Conservation (phyloP, 1,140 invertebrate genomes). For the Zaprionus camerounensis region DNA sequence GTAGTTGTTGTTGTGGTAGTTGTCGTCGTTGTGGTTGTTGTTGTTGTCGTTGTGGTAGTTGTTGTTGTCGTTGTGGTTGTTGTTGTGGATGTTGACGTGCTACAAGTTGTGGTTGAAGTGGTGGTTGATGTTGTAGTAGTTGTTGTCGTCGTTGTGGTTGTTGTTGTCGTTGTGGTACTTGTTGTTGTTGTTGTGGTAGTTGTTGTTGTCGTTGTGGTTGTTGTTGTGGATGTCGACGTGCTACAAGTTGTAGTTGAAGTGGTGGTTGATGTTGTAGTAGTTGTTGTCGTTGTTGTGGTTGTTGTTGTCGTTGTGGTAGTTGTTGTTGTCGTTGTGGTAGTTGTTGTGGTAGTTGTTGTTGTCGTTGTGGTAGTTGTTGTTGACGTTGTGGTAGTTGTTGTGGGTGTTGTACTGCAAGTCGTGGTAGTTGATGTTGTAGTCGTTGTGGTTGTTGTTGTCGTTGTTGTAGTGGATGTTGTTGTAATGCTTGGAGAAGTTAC, state of each 20-base stretch:
- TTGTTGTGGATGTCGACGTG: background rate
- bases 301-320: constrained; percentile 1
- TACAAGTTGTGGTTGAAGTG: background rate
- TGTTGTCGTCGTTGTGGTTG: constrained; percentile 1
- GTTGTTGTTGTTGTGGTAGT: background rate
- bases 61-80: constrained; percentile 15
- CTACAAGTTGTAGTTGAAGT: constrained; percentile 7
- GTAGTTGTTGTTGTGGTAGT: constrained; percentile 5
- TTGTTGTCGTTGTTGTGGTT: background rate
- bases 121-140: constrained; percentile 10
- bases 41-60: constrained; percentile 2
- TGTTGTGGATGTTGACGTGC: background rate
- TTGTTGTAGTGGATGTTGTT: constrained; percentile 14
- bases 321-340: constrained; percentile 8
- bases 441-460: constrained; percentile 28
- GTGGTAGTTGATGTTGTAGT: constrained; percentile 6
- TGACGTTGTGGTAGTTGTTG: background rate
- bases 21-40: background rate
- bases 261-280: constrained; percentile 14
- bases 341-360: background rate
- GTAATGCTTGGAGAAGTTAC: constrained; percentile 3
- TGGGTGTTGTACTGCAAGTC: constrained; percentile 25
- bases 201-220: constrained; percentile 12
- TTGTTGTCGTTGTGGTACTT: background rate
- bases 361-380: constrained; percentile 2